Evolutionary conservation across 2,888 invertebrate species (phyloP).

Genomic region (Vannuccia rotundouncinata): DNA sequence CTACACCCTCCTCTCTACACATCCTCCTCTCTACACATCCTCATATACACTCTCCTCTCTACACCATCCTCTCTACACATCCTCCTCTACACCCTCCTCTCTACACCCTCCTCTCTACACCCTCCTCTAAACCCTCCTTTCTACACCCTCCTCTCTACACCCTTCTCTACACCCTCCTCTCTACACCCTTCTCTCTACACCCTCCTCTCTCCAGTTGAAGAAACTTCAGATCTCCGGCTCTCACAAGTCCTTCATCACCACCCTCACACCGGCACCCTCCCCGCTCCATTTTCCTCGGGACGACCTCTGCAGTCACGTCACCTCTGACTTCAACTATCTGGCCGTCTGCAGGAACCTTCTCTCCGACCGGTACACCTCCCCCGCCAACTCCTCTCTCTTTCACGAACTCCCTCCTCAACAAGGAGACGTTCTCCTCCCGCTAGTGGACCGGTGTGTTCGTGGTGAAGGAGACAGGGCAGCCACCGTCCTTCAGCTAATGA

Average conservation of each 20-base stretch:
- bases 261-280: not conserved
- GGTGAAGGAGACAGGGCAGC: not conserved
- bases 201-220: not conserved
- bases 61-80: too few species aligned
- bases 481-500: not conserved
- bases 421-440: not conserved
- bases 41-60: not conserved
- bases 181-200: not conserved
- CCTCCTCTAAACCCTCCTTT: too few species aligned
- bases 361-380: not conserved
- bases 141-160: too few species aligned
- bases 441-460: not conserved
- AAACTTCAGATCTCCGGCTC: not conserved
- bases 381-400: not conserved
- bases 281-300: not conserved
- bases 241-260: not conserved
- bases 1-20: too few species aligned
- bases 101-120: too few species aligned
- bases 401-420: not conserved
- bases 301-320: not conserved
- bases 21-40: too few species aligned
- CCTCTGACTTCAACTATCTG: not conserved
- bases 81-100: too few species aligned
- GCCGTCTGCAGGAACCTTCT: not conserved
- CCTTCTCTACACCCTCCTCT: too few species aligned